Base-by-base conservation (phyloP, 2,797 vertebrate genomes). In the Phrynocephalus guinanensis region DNA sequence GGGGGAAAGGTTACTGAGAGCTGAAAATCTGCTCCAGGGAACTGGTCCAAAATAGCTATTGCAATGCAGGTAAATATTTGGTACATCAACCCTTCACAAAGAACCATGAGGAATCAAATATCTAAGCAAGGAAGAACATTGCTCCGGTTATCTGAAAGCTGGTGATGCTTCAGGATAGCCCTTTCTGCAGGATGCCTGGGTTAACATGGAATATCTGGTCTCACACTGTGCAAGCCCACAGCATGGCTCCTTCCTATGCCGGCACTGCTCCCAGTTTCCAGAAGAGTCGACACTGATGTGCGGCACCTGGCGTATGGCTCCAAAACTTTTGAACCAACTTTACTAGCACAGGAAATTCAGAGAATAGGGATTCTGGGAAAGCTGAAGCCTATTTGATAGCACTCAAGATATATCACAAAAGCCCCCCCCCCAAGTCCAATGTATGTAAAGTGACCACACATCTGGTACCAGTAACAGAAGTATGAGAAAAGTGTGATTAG, bases 21-120 rank as follows among this genome's bases (percentile, higher is more conserved):
- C 9, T 28, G 24, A 75, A 44, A 28, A 8, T 26, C 71, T 50
- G 22, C 86, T 22, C 72, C 26, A 77, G 48, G 20, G 79, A 81
- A 22, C 7, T 33, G 20, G 30, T 22, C 18, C 63, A 86, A 0
- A 0, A 81, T 50, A 22, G 4, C 6, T 1, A n/a, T 18, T 28
- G 83, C 22, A 63, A 85, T 7, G 18, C 20, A 73, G n/a, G 20
- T 28, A 0, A 80, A 44, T 33, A 60, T 30, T 0, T 66, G 52
- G 38, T 88, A 66, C 38, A 18, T 30, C 84, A 85, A 33, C 9
- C 10, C 22, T 56, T 88, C 82, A 30, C 86, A 76, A 89, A 16
- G 26, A 30, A 0, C 16, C 72, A 86, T n/a, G 56, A 84, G 28
- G 1, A 24, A 33, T 48, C 84, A 16, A 9, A 48, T 70, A 92